These are phyloP conservation scores for Andrena praecox DNA, from an alignment of 2,888 invertebrate genomes.

Conservation along the genomic window DNA sequence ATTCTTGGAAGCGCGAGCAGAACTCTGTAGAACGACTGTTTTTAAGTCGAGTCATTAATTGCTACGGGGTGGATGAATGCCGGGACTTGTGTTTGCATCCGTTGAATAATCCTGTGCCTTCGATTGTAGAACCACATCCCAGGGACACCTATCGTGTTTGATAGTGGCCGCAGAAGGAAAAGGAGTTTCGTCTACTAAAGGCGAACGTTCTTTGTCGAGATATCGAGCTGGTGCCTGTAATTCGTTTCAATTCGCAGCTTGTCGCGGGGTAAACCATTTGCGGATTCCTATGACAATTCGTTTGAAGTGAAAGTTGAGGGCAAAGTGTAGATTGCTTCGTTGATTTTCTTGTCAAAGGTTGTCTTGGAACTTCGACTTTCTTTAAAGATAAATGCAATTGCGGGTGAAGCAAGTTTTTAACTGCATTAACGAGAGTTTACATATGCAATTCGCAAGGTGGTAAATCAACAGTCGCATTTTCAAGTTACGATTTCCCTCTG, in stretches of 20 bases:
- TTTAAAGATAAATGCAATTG: neutral
- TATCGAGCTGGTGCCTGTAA: neutral
- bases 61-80: neutral
- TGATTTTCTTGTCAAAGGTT: neutral
- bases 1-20: neutral
- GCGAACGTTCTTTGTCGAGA: neutral
- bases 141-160: neutral
- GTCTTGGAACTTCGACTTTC: neutral
- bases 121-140: neutral
- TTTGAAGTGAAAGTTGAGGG: neutral
- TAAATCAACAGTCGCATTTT: no score
- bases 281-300: neutral
- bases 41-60: slow-evolving; percentile 1
- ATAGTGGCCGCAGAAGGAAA: neutral
- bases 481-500: no score
- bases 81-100: neutral
- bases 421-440: no score
- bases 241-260: neutral
- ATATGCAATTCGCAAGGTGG: no score
- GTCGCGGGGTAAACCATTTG: neutral
- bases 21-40: neutral
- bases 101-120: neutral
- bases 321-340: neutral
- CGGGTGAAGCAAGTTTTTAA: neutral
- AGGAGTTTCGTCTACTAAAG: neutral